Evolutionary conservation across 2,888 invertebrate species (phyloP).

Genomic region (Latrodectus elegans): DNA sequence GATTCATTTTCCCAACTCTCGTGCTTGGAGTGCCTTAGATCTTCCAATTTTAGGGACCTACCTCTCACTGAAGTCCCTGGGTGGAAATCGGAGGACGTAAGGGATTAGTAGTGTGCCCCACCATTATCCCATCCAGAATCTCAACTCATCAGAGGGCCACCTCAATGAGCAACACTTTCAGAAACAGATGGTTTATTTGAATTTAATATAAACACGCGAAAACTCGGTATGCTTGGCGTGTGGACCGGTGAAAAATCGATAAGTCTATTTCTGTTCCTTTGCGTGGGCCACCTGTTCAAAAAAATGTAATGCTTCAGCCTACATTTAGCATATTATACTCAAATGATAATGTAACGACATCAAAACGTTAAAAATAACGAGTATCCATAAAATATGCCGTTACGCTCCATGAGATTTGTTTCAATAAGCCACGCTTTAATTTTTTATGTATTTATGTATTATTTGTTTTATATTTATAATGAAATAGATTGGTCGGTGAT

Average conservation of each 20-base stretch:
- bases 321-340: too few relatives aligned
- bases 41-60: slow-evolving; percentile 21
- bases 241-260: slow-evolving; percentile 15
- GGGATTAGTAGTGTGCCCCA: slow-evolving; percentile 8
- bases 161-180: too few relatives aligned
- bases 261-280: background rate
- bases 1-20: slow-evolving; percentile 16
- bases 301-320: too few relatives aligned
- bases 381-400: too few relatives aligned
- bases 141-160: too few relatives aligned
- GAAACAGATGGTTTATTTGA: slow-evolving; percentile 35
- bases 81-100: slow-evolving; percentile 28
- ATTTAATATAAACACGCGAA: slow-evolving; percentile 8
- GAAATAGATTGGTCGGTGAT: too few relatives aligned
- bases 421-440: too few relatives aligned
- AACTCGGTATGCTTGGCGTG: slow-evolving; percentile 4
- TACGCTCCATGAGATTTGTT: too few relatives aligned
- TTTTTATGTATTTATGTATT: too few relatives aligned
- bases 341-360: too few relatives aligned
- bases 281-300: slow-evolving; percentile 11
- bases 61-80: slow-evolving; percentile 1
- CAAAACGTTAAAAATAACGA: too few relatives aligned
- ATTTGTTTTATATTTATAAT: too few relatives aligned
- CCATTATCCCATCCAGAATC: background rate
- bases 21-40: slow-evolving; percentile 17